Base-by-base conservation (phyloP, 2,888 invertebrate species). In the Lycocerus yunnanus region DNA sequence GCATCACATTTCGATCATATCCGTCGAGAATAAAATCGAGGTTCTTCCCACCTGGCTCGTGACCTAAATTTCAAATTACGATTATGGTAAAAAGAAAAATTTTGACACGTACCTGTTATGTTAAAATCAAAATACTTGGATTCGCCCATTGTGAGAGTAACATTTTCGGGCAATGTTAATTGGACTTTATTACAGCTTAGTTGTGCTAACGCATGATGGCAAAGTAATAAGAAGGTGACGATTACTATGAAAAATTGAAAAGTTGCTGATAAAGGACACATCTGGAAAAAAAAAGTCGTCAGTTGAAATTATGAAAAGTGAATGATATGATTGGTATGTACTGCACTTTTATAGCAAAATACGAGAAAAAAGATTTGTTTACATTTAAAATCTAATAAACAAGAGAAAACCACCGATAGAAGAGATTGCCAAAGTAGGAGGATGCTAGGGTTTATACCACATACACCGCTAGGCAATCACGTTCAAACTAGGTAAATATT, bases 221-320 rank as follows among this genome's bases (percentile, higher is more conserved):
- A 81, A 8, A 84, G 21, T 21, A 85, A 78, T 9, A 84, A 77
- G 67, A 85, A 67, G 9, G 81, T 80, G 58, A 84, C 78, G 15
- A 85, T 70, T 18, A 85, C 77, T 69, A 85, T 81, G 11, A 85
- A 77, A 66, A 84, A 83, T 75, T 85, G 85, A 15, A 83, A 78
- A 65, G 83, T 73, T 66, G 82, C 82, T 21, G 85, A 84, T 79
- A 86, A 80, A 3, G 85, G 86, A 81, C 85, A 86, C 86, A 85
- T 85, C 85, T 86, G 81, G 67, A 85, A 63, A 18, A 18, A 20
- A 6, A 43, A 43, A 43, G n/a, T 8, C n/a, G n/a, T 43, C 43
- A 43, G 43, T 27, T 27, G 11, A 43, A n/a, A 43, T n/a, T 43
- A 43, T 43, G n/a, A 43, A 6, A n/a, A 43, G n/a, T n/a, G 43